These are phyloP conservation scores for Drosophila neotestacea DNA, from an alignment of 2,888 invertebrate species.

Conservation along the genomic window DNA sequence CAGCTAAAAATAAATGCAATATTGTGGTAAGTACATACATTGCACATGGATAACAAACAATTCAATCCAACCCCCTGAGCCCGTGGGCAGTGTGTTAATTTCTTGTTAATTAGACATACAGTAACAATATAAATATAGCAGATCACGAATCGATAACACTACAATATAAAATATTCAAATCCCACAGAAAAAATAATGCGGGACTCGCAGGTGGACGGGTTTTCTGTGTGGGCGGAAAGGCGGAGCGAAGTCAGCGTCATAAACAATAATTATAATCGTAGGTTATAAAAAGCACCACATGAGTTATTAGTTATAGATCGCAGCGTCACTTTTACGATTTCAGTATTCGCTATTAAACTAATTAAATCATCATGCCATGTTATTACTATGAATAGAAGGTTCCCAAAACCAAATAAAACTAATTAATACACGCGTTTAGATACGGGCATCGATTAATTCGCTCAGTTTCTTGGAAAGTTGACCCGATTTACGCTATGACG, in stretches of 20 bases:
- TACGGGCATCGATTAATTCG: slow-evolving; percentile 14
- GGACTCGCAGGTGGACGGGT: slow-evolving; percentile 10
- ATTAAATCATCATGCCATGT: slow-evolving; percentile 33
- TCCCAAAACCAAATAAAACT: slow-evolving; percentile 25
- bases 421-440: slow-evolving; percentile 22
- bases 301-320: slow-evolving; percentile 7
- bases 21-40: slow-evolving; percentile 6
- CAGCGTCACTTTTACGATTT: slow-evolving; percentile 24
- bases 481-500: slow-evolving; percentile 16
- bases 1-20: slow-evolving; percentile 7
- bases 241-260: slow-evolving; percentile 1
- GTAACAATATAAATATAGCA: slow-evolving; percentile 21
- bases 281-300: slow-evolving; percentile 7
- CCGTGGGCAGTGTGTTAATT: slow-evolving; percentile 12
- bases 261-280: slow-evolving; percentile 12
- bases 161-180: slow-evolving; percentile 7
- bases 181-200: not conserved
- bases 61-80: not conserved
- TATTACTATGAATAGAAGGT: slow-evolving; percentile 14
- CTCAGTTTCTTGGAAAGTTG: not conserved
- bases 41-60: slow-evolving; percentile 4
- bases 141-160: slow-evolving; percentile 23
- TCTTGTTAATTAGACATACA: slow-evolving; percentile 26
- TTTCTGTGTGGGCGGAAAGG: not conserved
- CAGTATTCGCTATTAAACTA: slow-evolving; percentile 24